Percentiles rank a stretch among this genome's conserved stretches.
Evolutionary conservation across 2,888 invertebrate genomes (phyloP).

Genomic region (Caenorhabditis wallacei): DNA sequence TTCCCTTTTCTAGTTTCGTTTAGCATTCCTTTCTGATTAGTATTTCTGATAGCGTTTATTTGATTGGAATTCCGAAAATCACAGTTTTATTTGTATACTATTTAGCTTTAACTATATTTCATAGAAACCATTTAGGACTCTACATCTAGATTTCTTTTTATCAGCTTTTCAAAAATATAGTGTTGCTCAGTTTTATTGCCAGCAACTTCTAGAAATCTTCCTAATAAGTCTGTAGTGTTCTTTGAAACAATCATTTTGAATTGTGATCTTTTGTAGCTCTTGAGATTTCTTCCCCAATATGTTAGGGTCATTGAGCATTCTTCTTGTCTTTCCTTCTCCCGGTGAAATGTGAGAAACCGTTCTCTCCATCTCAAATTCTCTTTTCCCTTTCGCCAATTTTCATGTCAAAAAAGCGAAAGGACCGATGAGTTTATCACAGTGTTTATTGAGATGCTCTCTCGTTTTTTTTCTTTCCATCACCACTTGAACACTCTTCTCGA

Average conservation of each 20-base stretch:
- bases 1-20: too few species aligned
- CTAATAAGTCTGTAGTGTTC: background rate
- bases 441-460: slow-evolving; percentile 42
- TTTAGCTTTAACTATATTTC: too few species aligned
- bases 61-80: too few species aligned
- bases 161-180: too few species aligned
- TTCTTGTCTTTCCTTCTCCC: slow-evolving; percentile 7
- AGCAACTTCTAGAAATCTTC: background rate
- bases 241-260: slow-evolving; percentile 3
- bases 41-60: too few species aligned
- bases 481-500: slow-evolving; percentile 50
- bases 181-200: too few species aligned
- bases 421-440: slow-evolving; percentile 55
- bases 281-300: slow-evolving; percentile 12
- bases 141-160: too few species aligned
- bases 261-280: slow-evolving; percentile 31
- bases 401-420: slow-evolving; percentile 23
- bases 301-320: slow-evolving; percentile 22
- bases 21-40: background rate
- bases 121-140: too few species aligned
- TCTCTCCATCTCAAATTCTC: slow-evolving; percentile 19
- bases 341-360: slow-evolving; percentile 38
- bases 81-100: too few species aligned
- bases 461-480: slow-evolving; percentile 22
- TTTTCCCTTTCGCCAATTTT: background rate